Percentiles rank a stretch among this genome's conserved stretches.
These are phyloP conservation scores for Drosophila cardini DNA, from an alignment of 1,140 invertebrate species.

Conservation along the genomic window DNA sequence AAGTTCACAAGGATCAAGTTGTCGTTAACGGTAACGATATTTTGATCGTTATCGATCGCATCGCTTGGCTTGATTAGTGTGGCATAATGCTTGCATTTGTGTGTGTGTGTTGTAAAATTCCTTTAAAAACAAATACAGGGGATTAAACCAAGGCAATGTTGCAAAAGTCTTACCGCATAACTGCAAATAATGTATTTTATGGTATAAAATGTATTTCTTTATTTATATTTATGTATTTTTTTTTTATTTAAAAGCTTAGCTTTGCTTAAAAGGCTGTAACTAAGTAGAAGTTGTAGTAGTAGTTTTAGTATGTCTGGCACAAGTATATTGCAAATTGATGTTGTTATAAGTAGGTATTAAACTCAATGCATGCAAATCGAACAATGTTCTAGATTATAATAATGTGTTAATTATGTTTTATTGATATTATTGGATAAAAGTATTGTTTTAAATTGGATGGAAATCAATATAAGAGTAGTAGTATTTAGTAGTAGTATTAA, in stretches of 20 bases:
- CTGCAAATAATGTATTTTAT: constrained; percentile 37
- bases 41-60: neutral
- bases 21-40: constrained; percentile 4
- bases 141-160: constrained; percentile 15
- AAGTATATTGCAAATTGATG: constrained; percentile 52
- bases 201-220: neutral
- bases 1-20: constrained; percentile 8
- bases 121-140: constrained; percentile 4
- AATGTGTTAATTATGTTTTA: constrained; percentile 52
- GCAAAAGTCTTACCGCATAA: constrained; percentile 43
- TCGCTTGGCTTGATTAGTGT: constrained; percentile 3
- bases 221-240: constrained; percentile 2
- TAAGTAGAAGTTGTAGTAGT: constrained; percentile 56
- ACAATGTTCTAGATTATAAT: constrained; percentile 71
- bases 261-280: constrained; percentile 54
- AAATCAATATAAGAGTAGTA: constrained; percentile 40
- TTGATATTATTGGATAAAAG: neutral
- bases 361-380: constrained; percentile 76
- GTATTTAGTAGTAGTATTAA: constrained; percentile 12
- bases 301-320: constrained; percentile 50
- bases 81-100: constrained; percentile 10
- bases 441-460: constrained; percentile 27
- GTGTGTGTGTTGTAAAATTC: neutral
- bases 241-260: constrained; percentile 14
- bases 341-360: constrained; percentile 51